A percentile compares a stretch with the other conserved stretches of the same genome.
phyloP scores from a whole-genome alignment of 2,888 invertebrate genomes.

The Drosophila mimetica region DNA sequence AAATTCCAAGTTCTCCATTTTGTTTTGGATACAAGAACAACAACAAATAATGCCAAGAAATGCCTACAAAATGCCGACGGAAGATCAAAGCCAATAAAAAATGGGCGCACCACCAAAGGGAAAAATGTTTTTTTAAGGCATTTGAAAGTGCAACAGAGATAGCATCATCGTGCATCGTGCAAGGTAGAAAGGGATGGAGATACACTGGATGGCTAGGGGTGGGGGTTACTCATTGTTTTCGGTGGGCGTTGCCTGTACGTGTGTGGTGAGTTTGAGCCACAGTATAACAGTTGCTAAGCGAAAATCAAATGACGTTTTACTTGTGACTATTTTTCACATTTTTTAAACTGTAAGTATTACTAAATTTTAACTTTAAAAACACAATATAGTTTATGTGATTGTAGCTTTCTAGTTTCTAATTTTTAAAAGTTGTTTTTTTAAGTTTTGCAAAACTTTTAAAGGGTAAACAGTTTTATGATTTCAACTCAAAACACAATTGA shows the following conservation, averaged over 20 bases:
- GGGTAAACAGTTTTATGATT: no score
- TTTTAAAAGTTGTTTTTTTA: no score
- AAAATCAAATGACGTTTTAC: background rate
- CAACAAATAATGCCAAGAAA: background rate
- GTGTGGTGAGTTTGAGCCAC: slow-evolving; percentile 28
- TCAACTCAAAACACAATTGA: no score
- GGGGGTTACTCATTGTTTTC: background rate
- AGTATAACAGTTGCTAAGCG: slow-evolving; percentile 20
- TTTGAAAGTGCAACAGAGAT: slow-evolving; percentile 39
- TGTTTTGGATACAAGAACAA: slow-evolving; percentile 5
- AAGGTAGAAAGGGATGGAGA: slow-evolving; percentile 7
- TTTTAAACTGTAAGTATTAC: no score
- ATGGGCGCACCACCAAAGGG: slow-evolving; percentile 57
- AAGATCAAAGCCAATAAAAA: slow-evolving; percentile 47
- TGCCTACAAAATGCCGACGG: slow-evolving; percentile 34
- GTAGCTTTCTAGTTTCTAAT: no score
- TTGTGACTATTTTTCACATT: no score
- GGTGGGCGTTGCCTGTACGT: slow-evolving; percentile 11
- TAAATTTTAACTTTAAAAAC: no score
- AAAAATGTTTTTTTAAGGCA: background rate
- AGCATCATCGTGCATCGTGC: background rate
- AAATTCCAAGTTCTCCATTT: slow-evolving; percentile 21
- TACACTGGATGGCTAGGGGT: background rate
- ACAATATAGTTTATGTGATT: no score
- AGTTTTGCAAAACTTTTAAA: no score